phyloP scores from a whole-genome alignment of 1,140 invertebrate species.

The Drosophila leontia region DNA sequence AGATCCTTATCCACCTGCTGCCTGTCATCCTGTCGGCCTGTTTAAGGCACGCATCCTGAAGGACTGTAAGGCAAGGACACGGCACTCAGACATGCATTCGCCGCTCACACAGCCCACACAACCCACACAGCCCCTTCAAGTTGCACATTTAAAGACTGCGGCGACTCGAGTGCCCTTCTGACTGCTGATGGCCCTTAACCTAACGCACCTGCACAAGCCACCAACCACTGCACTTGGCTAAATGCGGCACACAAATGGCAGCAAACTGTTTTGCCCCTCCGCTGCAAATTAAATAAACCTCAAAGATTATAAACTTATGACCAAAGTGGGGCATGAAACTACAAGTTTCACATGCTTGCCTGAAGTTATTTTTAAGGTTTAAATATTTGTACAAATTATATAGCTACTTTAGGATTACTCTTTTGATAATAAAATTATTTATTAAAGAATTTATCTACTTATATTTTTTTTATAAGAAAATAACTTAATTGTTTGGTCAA shows the following conservation, averaged over 20 bases:
- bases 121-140: constrained; percentile 29
- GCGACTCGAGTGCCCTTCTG: constrained; percentile 55
- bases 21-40: constrained; percentile 41
- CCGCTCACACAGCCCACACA: constrained; percentile 25
- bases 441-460: background rate
- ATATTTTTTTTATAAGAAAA: no score
- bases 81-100: constrained; percentile 61
- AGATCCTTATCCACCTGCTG: constrained; percentile 28
- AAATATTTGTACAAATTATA: background rate
- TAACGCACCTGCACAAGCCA: constrained; percentile 28
- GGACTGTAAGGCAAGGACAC: constrained; percentile 49
- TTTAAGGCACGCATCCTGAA: constrained; percentile 31
- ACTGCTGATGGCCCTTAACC: constrained; percentile 59
- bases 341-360: background rate
- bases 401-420: background rate
- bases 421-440: background rate
- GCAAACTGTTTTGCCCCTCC: constrained; percentile 39
- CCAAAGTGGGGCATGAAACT: constrained; percentile 19
- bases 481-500: no score
- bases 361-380: background rate
- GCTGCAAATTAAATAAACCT: constrained; percentile 54
- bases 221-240: constrained; percentile 18
- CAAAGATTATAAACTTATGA: constrained; percentile 45
- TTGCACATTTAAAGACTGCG: constrained; percentile 71
- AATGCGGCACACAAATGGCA: constrained; percentile 25